Evolutionary conservation across 30 jellyfish, hydroid and myxozoan species (phyloP).

Genomic region (Aurelia sp.): DNA sequence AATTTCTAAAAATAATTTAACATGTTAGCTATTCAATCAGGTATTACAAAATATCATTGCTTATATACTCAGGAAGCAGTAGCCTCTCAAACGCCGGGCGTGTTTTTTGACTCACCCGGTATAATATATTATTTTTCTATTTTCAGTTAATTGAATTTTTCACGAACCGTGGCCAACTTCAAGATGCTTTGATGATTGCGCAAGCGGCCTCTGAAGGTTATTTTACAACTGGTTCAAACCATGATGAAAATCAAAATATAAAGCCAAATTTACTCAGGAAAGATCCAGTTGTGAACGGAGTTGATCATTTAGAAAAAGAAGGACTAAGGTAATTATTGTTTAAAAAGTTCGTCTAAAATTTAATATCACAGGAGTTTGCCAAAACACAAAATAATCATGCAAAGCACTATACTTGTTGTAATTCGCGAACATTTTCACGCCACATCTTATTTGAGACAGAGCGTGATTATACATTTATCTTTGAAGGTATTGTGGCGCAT

Average conservation of each 20-base stretch:
- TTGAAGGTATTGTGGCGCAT: too few relatives aligned
- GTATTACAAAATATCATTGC: too few relatives aligned
- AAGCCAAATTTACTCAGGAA: constrained; percentile 6
- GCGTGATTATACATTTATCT: too few relatives aligned
- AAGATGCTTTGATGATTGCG: constrained; percentile 69
- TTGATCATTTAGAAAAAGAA: not conserved
- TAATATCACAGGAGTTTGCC: not conserved
- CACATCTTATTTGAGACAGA: too few relatives aligned
- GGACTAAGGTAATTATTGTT: constrained; percentile 24
- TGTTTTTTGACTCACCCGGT: too few relatives aligned
- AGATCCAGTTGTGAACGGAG: constrained; percentile 4
- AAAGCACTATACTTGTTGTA: not conserved
- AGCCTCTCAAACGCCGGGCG: too few relatives aligned
- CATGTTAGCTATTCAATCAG: too few relatives aligned
- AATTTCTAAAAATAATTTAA: too few relatives aligned
- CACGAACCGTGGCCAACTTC: constrained; percentile 59
- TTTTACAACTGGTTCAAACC: constrained; percentile 10
- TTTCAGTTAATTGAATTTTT: constrained; percentile 53
- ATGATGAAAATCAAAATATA: constrained; percentile 27
- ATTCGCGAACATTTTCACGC: not conserved
- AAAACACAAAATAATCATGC: not conserved
- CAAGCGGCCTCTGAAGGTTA: constrained; percentile 74
- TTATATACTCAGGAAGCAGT: too few relatives aligned
- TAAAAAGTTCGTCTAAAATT: not conserved
- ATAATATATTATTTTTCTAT: not conserved